A percentile compares a stretch with the other conserved stretches of the same genome.
phyloP scores from a whole-genome alignment of 2,888 invertebrate species.

The Acrobasis repandana region DNA sequence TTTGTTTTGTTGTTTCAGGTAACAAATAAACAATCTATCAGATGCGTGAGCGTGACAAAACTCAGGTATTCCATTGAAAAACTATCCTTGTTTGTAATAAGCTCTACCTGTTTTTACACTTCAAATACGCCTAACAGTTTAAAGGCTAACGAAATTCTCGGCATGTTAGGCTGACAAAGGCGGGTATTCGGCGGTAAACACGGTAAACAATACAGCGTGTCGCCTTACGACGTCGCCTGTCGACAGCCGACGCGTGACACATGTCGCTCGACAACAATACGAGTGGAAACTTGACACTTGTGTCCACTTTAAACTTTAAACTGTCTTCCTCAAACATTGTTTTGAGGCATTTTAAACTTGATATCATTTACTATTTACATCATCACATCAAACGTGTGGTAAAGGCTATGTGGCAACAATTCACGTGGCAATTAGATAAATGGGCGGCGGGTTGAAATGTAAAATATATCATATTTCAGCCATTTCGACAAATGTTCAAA shows the following conservation, averaged over 20 bases:
- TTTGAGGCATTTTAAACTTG: not conserved
- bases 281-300: slow-evolving; percentile 9
- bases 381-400: too few relatives aligned
- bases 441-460: too few relatives aligned
- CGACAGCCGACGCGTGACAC: slow-evolving; percentile 3
- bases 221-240: slow-evolving; percentile 5
- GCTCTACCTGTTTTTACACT: not conserved
- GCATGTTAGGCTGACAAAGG: not conserved
- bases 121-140: slow-evolving; percentile 15
- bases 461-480: too few relatives aligned
- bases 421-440: too few relatives aligned
- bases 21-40: too few relatives aligned
- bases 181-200: slow-evolving; percentile 2
- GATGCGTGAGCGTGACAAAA: too few relatives aligned
- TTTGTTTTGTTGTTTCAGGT: too few relatives aligned
- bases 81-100: not conserved
- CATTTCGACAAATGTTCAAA: too few relatives aligned
- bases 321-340: not conserved
- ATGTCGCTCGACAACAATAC: slow-evolving; percentile 1
- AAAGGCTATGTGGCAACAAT: too few relatives aligned
- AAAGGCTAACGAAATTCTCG: slow-evolving; percentile 5
- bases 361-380: not conserved
- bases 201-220: slow-evolving; percentile 13
- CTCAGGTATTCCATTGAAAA: not conserved
- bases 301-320: not conserved